phyloP scores from a whole-genome alignment of 2,113 vertebrate species.

The Bubo blakistoni region DNA sequence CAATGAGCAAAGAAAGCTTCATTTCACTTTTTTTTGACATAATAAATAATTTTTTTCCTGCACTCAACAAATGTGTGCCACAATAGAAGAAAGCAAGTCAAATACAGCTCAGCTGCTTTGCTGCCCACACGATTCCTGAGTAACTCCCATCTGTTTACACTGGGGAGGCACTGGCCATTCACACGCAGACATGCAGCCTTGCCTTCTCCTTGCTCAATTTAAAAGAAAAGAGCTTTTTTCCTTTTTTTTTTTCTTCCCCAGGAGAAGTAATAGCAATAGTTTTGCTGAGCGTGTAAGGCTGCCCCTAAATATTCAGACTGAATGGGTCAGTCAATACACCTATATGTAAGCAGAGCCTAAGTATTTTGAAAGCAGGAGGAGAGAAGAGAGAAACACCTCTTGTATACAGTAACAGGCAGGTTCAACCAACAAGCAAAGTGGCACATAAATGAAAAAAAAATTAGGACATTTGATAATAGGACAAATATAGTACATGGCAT shows the following conservation, averaged over 20 bases:
- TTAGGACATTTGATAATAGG: neutral
- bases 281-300: neutral
- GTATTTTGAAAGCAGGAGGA: neutral
- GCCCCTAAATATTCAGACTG: neutral
- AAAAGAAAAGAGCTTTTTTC: neutral
- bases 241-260: accelerated
- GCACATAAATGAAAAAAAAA: neutral
- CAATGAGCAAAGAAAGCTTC: neutral
- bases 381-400: neutral
- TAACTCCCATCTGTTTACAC: neutral
- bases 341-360: neutral
- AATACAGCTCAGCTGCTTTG: neutral
- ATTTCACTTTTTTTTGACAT: neutral
- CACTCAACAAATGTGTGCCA: neutral
- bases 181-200: neutral
- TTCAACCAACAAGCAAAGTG: neutral
- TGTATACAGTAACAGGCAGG: neutral
- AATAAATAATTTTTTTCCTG: neutral
- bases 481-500: neutral
- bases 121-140: neutral
- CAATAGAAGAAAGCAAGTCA: neutral
- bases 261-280: neutral
- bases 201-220: neutral
- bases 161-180: neutral
- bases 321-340: neutral